Conservation (phyloP, 2,888 invertebrate genomes). For the Molorchus minor region DNA sequence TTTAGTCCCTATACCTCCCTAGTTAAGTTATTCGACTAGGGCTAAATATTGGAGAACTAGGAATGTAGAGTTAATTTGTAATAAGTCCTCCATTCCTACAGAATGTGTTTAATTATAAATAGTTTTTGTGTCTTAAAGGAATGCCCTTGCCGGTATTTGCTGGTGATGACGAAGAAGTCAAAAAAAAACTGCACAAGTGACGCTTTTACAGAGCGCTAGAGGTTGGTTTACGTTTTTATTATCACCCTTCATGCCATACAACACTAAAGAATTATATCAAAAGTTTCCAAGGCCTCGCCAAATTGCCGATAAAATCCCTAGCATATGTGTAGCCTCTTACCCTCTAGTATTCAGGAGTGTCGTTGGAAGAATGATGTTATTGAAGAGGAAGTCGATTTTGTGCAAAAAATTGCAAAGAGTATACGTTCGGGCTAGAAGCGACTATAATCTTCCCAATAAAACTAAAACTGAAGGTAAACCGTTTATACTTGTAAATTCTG, state of each 20-base stretch:
- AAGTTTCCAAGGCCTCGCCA: conserved; percentile 59
- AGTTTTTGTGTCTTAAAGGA: conserved; percentile 63
- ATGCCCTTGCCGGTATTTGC: conserved; percentile 67
- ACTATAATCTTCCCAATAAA: conserved; percentile 92
- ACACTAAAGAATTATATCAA: conserved; percentile 78
- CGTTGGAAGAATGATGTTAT: conserved; percentile 77
- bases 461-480: conserved; percentile 74
- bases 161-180: conserved; percentile 56
- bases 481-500: no score
- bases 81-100: neutral
- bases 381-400: conserved; percentile 87
- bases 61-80: no score
- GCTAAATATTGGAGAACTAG: no score
- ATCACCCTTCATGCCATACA: conserved; percentile 82
- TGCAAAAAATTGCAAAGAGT: conserved; percentile 84
- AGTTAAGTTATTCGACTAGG: no score
- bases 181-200: conserved; percentile 70
- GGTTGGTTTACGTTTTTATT: conserved; percentile 74
- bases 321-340: conserved; percentile 90
- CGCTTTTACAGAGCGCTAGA: conserved; percentile 77
- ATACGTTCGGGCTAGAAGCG: conserved; percentile 91
- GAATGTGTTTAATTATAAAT: no score
- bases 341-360: conserved; percentile 70
- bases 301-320: conserved; percentile 68
- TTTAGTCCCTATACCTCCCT: no score